These are phyloP conservation scores for Proisotoma minuta DNA, from an alignment of 2,888 invertebrate genomes.

Conservation along the genomic window DNA sequence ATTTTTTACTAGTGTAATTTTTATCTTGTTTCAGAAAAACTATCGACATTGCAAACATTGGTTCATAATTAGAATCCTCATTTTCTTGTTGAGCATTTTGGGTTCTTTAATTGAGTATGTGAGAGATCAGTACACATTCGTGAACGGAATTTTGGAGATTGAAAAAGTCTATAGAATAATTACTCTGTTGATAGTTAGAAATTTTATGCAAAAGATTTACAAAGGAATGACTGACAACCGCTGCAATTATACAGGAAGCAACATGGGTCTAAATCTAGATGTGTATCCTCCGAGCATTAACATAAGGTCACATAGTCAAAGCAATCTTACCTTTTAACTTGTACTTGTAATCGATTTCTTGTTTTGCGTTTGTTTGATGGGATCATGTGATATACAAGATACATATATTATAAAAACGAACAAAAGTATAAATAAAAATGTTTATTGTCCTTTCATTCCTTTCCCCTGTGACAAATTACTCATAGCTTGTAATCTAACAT, in stretches of 20 bases:
- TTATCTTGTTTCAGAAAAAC: conserved; percentile 20
- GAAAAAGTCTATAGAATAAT: conserved; percentile 28
- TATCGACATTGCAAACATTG: conserved; percentile 34
- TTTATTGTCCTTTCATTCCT: no score
- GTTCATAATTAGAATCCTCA: conserved; percentile 23
- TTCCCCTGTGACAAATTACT: no score
- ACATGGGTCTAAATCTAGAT: background rate
- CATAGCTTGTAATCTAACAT: no score
- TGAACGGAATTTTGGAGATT: conserved; percentile 26
- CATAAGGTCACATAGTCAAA: background rate
- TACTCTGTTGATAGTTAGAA: conserved; percentile 25
- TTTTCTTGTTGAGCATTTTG: conserved; percentile 21
- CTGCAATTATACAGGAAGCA: conserved; percentile 3
- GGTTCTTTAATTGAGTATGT: conserved; percentile 28
- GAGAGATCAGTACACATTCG: conserved; percentile 23
- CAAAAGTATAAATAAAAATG: no score
- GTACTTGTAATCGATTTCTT: no score
- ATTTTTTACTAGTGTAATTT: background rate
- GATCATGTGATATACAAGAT: no score
- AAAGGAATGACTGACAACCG: conserved; percentile 26
- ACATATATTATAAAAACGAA: no score
- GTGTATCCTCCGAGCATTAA: background rate
- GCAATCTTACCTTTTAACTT: conserved; percentile 3
- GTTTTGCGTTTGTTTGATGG: no score
- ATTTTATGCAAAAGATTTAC: conserved; percentile 32